These are phyloP conservation scores for Diacarnus erythraeanus DNA, from an alignment of 37 sponge, comb jelly and placozoan species.

Conservation along the genomic window DNA sequence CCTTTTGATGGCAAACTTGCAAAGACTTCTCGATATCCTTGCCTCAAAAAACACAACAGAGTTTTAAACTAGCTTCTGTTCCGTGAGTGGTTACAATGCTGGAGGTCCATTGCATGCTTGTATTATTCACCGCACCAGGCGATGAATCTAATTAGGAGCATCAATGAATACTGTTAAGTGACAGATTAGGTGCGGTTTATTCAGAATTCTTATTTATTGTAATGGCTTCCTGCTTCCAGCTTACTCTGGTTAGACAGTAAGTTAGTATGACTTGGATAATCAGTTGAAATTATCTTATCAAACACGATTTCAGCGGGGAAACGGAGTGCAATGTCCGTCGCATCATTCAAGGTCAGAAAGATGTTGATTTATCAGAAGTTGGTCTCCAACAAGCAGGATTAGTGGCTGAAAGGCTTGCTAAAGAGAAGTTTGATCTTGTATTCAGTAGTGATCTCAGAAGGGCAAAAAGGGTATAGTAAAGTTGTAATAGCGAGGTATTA, in stretches of 20 bases:
- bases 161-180: constrained; percentile 1
- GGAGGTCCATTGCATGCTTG: too few species aligned
- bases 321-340: not conserved
- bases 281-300: not conserved
- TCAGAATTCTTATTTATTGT: not conserved
- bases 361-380: constrained; percentile 19
- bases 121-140: too few species aligned
- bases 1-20: too few species aligned
- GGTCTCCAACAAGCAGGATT: constrained; percentile 23
- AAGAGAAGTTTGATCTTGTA: constrained; percentile 11
- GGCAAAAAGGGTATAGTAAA: not conserved
- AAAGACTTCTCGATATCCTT: too few species aligned
- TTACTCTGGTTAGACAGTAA: constrained; percentile 21
- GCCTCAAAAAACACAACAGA: too few species aligned
- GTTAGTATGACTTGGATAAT: not conserved
- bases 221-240: constrained; percentile 1
- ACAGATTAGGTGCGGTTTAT: not conserved
- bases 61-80: too few species aligned
- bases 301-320: constrained; percentile 7
- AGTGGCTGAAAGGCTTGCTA: constrained; percentile 21
- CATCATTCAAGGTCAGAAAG: constrained; percentile 53
- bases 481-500: not conserved
- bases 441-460: constrained; percentile 35
- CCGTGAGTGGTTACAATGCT: too few species aligned
- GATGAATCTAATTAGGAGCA: too few species aligned